Percentiles rank a stretch among this genome's conserved stretches.
phyloP scores from a whole-genome alignment of 2,888 invertebrate genomes.

The Cremastinae sp. region DNA sequence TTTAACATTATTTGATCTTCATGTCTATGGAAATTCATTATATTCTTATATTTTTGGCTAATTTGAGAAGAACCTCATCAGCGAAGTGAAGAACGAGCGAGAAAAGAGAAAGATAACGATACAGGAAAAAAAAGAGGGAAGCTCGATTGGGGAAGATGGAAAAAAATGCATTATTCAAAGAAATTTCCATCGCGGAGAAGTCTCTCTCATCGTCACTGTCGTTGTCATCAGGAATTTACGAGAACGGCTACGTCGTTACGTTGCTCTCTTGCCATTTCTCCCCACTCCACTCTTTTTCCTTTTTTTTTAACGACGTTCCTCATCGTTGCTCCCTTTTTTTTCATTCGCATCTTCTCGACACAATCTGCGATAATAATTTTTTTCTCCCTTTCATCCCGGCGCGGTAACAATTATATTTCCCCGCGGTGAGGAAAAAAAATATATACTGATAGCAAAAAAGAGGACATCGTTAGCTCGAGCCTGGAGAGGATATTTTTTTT shows the following conservation, averaged over 20 bases:
- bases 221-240: conserved; percentile 66
- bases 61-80: background rate
- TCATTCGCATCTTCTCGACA: conserved; percentile 37
- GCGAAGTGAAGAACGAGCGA: background rate
- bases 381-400: conserved; percentile 15
- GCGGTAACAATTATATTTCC: conserved; percentile 17
- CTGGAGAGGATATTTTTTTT: too few relatives aligned
- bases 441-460: too few relatives aligned
- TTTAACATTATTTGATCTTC: too few relatives aligned
- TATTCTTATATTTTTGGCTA: too few relatives aligned
- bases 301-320: conserved; percentile 67
- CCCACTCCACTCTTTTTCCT: conserved; percentile 6
- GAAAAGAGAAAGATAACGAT: background rate
- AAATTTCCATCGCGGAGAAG: conserved; percentile 76
- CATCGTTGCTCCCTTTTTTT: conserved; percentile 65
- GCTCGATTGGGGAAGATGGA: conserved; percentile 31
- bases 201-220: conserved; percentile 41
- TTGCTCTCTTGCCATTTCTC: conserved; percentile 75
- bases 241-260: conserved; percentile 75
- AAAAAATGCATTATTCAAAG: conserved; percentile 75
- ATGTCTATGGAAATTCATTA: too few relatives aligned
- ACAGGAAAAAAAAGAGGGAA: conserved; percentile 16
- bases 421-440: too few relatives aligned
- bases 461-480: too few relatives aligned
- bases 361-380: conserved; percentile 31